A percentile compares a stretch with the other conserved stretches of the same genome.
phyloP scores from a whole-genome alignment of 2,113 vertebrate species.

The Bos indicus region DNA sequence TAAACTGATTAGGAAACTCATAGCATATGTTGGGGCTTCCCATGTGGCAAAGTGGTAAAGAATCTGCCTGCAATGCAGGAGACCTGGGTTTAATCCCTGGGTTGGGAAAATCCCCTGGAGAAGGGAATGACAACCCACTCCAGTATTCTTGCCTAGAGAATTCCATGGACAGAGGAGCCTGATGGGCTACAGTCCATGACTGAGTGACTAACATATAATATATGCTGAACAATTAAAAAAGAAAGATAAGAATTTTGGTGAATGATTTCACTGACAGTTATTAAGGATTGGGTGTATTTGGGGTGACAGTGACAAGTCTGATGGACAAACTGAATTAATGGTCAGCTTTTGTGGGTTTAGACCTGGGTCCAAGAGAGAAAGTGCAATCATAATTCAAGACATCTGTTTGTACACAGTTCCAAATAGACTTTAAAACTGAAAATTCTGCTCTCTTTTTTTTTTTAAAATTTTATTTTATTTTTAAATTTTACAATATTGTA shows the following conservation, averaged over 20 bases:
- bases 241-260: not conserved
- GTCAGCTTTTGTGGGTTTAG: not conserved
- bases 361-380: rapidly evolving
- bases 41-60: not conserved
- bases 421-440: not conserved
- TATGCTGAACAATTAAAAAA: not conserved
- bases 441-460: not conserved
- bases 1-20: not conserved
- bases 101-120: not conserved
- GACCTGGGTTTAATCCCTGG: not conserved
- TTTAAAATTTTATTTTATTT: too few species aligned
- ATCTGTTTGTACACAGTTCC: not conserved
- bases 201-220: not conserved
- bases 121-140: not conserved
- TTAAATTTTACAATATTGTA: too few species aligned
- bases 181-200: not conserved
- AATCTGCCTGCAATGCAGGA: not conserved
- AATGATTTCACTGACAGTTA: not conserved
- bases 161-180: not conserved
- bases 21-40: not conserved
- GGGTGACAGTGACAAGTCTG: not conserved
- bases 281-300: not conserved
- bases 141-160: not conserved
- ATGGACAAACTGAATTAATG: not conserved
- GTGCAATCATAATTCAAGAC: not conserved